phyloP scores from a whole-genome alignment of 2,888 invertebrate genomes.

The Timema podura region DNA sequence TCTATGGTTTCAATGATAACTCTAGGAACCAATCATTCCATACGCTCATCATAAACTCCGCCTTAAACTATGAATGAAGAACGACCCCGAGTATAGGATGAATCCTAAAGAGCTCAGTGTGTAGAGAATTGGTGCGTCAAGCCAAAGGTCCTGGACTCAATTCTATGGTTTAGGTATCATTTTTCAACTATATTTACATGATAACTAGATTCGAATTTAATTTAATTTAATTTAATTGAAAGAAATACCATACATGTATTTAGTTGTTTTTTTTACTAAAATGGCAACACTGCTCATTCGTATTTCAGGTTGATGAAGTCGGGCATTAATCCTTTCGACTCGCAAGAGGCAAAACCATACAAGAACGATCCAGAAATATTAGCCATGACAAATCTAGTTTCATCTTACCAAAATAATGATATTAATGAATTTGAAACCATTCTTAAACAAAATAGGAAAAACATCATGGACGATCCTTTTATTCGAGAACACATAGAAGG shows the following conservation, averaged over 20 bases:
- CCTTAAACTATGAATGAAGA: no score
- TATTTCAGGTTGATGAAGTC: slow-evolving; percentile 90
- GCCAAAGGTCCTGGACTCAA: no score
- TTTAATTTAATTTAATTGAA: no score
- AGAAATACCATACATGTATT: no score
- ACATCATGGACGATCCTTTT: slow-evolving; percentile 99
- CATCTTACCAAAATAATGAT: slow-evolving; percentile 96
- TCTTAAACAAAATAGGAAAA: slow-evolving; percentile 85
- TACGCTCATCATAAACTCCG: no score
- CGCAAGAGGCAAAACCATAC: slow-evolving; percentile 99
- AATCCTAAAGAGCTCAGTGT: no score
- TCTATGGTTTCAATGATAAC: no score
- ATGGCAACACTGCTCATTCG: slow-evolving; percentile 8
- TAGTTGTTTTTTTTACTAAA: slow-evolving; percentile 17
- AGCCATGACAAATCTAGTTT: slow-evolving; percentile 98
- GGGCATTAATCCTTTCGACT: slow-evolving; percentile 98
- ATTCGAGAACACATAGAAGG: slow-evolving; percentile 97
- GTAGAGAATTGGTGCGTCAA: no score
- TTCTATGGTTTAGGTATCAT: no score
- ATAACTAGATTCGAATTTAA: not conserved
- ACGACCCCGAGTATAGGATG: no score
- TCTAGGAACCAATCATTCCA: no score
- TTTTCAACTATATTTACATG: no score
- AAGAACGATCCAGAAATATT: slow-evolving; percentile 99
- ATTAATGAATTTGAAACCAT: slow-evolving; percentile 98